These are phyloP conservation scores for Aplodontia rufa DNA, from an alignment of 2,113 vertebrate genomes.

Conservation along the genomic window DNA sequence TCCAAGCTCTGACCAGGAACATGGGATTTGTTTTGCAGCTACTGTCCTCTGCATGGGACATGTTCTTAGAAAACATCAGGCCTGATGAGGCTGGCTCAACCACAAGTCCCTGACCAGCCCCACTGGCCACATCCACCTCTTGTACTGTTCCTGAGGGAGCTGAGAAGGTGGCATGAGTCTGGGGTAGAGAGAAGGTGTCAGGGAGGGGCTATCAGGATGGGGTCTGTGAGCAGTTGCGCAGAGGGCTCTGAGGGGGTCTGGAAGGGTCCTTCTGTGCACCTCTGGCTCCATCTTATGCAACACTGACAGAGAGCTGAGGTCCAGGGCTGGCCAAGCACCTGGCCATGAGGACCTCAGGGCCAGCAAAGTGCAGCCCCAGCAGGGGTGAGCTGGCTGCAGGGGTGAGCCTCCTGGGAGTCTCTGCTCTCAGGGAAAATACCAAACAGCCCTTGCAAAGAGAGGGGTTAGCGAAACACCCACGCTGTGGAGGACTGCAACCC, in stretches of 20 bases:
- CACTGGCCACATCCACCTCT: too few species aligned
- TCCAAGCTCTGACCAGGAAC: neutral
- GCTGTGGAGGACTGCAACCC: too few species aligned
- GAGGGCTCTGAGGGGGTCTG: neutral
- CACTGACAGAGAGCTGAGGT: neutral
- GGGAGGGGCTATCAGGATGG: neutral
- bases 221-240: neutral
- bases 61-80: rapidly evolving
- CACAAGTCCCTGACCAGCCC: neutral
- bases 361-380: rapidly evolving
- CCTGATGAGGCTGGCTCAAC: neutral
- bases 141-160: neutral
- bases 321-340: neutral
- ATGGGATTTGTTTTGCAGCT: neutral
- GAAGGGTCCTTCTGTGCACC: neutral
- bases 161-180: neutral
- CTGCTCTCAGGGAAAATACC: neutral
- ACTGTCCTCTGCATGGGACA: neutral
- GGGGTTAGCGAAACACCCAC: neutral
- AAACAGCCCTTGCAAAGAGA: neutral
- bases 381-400: neutral
- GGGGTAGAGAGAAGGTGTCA: rapidly evolving
- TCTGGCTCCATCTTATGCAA: neutral
- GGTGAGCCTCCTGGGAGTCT: neutral
- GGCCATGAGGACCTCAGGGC: neutral